Conservation (phyloP, 2,888 invertebrate genomes). For the Thereva unica region DNA sequence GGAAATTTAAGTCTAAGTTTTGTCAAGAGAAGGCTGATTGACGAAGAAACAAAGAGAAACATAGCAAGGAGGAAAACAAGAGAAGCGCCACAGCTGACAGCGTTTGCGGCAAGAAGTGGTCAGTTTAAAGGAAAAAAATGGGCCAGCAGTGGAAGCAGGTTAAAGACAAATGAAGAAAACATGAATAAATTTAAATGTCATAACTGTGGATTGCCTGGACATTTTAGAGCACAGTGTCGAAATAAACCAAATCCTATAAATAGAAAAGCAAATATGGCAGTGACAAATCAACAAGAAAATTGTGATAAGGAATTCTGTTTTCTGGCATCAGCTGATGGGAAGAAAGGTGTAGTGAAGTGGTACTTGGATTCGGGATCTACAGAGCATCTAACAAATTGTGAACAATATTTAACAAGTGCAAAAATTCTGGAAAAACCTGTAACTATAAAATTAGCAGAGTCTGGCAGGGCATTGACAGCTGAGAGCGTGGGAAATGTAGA, state of each 20-base stretch:
- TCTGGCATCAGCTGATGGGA: neutral
- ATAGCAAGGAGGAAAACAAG: neutral
- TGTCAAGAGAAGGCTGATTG: conserved; percentile 49
- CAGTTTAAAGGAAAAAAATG: too few relatives aligned
- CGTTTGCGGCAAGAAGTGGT: neutral
- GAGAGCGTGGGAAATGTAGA: neutral
- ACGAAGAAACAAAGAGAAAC: conserved; percentile 39
- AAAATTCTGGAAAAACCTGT: conserved; percentile 13
- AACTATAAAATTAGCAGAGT: conserved; percentile 6
- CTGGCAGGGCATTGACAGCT: neutral
- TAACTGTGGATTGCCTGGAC: neutral
- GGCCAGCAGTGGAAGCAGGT: neutral
- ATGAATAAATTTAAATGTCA: neutral
- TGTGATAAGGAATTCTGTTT: neutral
- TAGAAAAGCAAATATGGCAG: neutral
- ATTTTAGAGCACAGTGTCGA: conserved; percentile 1
- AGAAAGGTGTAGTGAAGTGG: conserved; percentile 38
- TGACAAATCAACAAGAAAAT: neutral
- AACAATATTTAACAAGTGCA: conserved; percentile 35
- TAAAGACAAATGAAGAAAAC: neutral
- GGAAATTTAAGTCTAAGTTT: conserved; percentile 49
- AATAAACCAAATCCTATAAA: neutral
- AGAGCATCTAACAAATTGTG: conserved; percentile 42
- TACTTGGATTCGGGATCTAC: conserved; percentile 45
- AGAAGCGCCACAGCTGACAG: neutral